Evolutionary conservation across 2,113 vertebrate genomes (phyloP).

Genomic region (Xerus inauris): DNA sequence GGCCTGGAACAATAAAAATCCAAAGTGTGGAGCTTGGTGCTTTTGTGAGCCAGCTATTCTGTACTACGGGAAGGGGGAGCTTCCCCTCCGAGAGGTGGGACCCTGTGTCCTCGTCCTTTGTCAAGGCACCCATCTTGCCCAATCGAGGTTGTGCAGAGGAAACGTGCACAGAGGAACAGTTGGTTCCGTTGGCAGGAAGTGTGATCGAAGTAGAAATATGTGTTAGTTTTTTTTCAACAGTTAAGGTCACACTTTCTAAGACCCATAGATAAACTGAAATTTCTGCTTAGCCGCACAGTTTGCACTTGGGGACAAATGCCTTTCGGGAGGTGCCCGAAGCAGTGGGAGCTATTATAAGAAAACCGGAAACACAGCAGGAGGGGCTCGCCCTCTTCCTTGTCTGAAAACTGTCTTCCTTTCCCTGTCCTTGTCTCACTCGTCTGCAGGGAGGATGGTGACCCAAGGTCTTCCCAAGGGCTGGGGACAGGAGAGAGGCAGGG

Average conservation of each 20-base stretch:
- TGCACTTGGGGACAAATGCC: neutral
- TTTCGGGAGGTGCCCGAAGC: neutral
- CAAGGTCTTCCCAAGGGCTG: neutral
- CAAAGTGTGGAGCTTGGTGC: neutral
- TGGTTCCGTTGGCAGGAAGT: slow-evolving; percentile 26
- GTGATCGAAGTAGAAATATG: neutral
- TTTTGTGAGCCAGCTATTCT: neutral
- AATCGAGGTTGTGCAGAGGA: neutral
- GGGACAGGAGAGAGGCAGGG: no score
- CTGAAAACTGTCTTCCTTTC: neutral
- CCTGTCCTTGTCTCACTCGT: neutral
- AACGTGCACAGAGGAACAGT: neutral
- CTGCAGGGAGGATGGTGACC: neutral
- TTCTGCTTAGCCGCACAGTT: slow-evolving; percentile 15
- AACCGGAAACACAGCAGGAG: neutral
- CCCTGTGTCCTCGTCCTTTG: neutral
- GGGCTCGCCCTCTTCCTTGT: slow-evolving; percentile 4
- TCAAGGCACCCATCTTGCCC: neutral
- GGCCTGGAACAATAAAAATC: neutral
- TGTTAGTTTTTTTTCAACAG: neutral
- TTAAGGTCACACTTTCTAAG: neutral
- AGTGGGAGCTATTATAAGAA: neutral
- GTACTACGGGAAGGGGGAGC: neutral
- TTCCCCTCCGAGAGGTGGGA: neutral
- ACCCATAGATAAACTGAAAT: neutral